These are phyloP conservation scores for Selene dorsalis DNA, from an alignment of 2,797 vertebrate species.

Conservation along the genomic window DNA sequence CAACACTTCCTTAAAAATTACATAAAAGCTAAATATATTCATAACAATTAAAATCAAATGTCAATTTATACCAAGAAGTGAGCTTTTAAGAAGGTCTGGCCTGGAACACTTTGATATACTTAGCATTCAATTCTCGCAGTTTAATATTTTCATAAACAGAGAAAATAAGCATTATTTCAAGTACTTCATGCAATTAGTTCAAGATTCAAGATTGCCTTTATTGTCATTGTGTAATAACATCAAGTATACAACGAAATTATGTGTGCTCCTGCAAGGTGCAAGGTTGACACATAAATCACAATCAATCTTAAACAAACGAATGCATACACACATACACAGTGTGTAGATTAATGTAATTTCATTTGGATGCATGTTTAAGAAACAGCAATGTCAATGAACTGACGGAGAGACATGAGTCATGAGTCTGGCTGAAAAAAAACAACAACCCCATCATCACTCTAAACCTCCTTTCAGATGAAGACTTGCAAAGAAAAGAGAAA, in stretches of 20 bases:
- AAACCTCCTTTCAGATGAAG: background rate
- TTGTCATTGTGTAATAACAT: too few relatives aligned
- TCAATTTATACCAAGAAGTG: background rate
- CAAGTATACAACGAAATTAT: too few relatives aligned
- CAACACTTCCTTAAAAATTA: background rate
- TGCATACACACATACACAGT: too few relatives aligned
- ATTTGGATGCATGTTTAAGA: background rate
- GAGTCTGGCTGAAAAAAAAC: background rate
- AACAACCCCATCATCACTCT: background rate
- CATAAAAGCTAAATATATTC: background rate
- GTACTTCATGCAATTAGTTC: too few relatives aligned
- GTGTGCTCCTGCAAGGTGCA: too few relatives aligned
- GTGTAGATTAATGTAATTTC: background rate
- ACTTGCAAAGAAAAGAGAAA: background rate
- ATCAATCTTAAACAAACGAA: too few relatives aligned
- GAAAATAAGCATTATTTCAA: background rate
- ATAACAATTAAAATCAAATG: background rate
- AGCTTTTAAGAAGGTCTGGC: constrained; percentile 21
- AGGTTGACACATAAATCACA: too few relatives aligned
- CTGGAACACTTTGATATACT: constrained; percentile 15
- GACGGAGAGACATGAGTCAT: background rate
- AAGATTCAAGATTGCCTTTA: too few relatives aligned
- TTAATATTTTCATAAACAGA: background rate
- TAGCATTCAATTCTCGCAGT: background rate
- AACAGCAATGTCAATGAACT: background rate